phyloP scores from a whole-genome alignment of 2,888 invertebrate genomes.

The Poecilobothrus nobilitatus region DNA sequence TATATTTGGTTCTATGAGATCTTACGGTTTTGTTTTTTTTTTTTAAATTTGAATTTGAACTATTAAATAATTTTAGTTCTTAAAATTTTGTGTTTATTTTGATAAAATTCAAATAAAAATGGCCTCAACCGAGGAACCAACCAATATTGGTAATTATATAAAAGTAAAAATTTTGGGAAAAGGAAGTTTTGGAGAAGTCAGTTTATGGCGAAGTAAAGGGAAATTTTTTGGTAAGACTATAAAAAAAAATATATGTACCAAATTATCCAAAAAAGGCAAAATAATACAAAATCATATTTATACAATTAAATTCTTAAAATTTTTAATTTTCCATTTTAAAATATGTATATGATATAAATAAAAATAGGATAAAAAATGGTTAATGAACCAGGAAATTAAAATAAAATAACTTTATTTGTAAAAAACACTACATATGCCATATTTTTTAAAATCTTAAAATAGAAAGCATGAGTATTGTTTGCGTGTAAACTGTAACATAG shows the following conservation, averaged over 20 bases:
- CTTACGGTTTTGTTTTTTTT: too few species aligned
- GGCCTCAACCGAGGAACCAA: background rate
- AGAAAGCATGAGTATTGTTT: background rate
- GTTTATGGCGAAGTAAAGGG: background rate
- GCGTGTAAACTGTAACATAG: too few species aligned
- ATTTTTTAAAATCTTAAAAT: background rate
- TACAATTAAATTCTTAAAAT: background rate
- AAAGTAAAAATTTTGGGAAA: background rate
- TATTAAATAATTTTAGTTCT: too few species aligned
- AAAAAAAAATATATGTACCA: background rate
- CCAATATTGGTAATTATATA: background rate
- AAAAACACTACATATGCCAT: background rate
- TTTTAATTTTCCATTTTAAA: background rate
- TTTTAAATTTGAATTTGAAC: too few species aligned
- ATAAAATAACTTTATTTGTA: background rate
- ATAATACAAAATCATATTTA: background rate
- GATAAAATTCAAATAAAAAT: background rate
- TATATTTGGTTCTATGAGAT: too few species aligned
- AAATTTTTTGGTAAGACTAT: background rate
- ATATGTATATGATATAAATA: background rate
- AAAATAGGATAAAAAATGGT: background rate
- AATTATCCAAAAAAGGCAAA: background rate
- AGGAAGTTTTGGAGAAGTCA: conserved; percentile 7
- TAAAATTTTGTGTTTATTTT: too few species aligned
- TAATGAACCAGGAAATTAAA: background rate